Evolutionary conservation across 2,888 invertebrate species (phyloP), one percentile per base, ranked within the genome.

Genomic region (Dorcus hopei): DNA sequence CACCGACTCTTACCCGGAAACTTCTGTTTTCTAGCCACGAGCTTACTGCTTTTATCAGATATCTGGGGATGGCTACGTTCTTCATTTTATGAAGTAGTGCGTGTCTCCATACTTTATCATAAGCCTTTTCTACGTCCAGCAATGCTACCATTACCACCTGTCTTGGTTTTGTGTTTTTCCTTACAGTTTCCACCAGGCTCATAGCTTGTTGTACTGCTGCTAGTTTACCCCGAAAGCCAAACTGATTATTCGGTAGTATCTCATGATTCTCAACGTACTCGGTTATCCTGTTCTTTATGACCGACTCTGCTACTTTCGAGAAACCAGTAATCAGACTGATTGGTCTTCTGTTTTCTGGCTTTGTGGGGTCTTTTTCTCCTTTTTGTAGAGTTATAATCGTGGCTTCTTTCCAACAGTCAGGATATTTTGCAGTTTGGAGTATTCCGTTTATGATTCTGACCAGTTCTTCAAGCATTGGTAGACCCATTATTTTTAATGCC

Each of bases 191-290:
- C 1, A 38, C 39, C 7, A 53, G 43, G 7, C 53, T 5, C 3
- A 53, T n/a, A 1, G 41, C 3, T 14, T 53, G 53, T 43, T 43
- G 47, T 2, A 33, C 45, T 3, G 53, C 16, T 9, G 47, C 33
- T 16, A 70, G 70, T 9, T 58, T 52, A 38, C 47, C 52, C 23
- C 69, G 41, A 59, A 72, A 73, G 6, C 70, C 69, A 53, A 68
- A 68, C 59, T 72, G 71, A 11, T 68, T 55, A 1, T 52, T 19
- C 16, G 58, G 62, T 2, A 26, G 26, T 26, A 26, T 2, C 3
- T 26, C 26, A 3, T 61, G 56, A 9, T 49, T 57, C 8, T 61
- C 54, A 3, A 61, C 40, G 23, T 41, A 38, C 3, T 26, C 9
- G 8, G 54, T 47, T 9, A 71, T 38, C 33, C 61, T 47, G 3